Conservation (phyloP, 2,888 invertebrate genomes). For the Drosophila affinis region DNA sequence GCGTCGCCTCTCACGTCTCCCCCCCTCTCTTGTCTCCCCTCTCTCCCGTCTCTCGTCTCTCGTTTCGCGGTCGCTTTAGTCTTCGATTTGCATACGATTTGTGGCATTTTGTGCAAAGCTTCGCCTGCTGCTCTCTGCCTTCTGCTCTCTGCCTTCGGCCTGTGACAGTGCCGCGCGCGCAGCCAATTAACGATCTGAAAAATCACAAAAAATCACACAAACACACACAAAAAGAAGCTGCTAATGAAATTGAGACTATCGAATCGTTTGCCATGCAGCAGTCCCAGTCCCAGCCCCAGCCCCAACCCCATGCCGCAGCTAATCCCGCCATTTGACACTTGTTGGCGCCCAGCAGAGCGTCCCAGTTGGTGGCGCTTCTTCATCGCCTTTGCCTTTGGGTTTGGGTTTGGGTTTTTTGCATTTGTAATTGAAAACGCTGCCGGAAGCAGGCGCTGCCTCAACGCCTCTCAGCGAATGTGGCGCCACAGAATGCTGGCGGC, state of each 20-base stretch:
- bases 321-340: conserved; percentile 70
- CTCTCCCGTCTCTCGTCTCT: conserved; percentile 28
- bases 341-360: conserved; percentile 67
- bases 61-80: background rate
- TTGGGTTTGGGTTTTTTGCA: conserved; percentile 35
- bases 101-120: conserved; percentile 44
- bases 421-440: conserved; percentile 69
- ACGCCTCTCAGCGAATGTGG: conserved; percentile 48
- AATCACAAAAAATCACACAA: conserved; percentile 1
- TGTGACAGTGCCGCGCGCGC: conserved; percentile 34
- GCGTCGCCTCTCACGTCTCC: conserved; percentile 40
- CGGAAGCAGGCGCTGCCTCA: conserved; percentile 63
- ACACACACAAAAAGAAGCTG: conserved; percentile 29
- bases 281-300: background rate
- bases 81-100: conserved; percentile 51
- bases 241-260: conserved; percentile 55
- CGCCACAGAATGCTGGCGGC: conserved; percentile 37
- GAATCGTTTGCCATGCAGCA: conserved; percentile 17
- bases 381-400: conserved; percentile 2
- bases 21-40: no score
- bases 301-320: background rate
- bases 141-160: background rate
- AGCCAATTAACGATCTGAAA: conserved; percentile 56
- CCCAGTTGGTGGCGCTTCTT: conserved; percentile 25
- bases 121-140: background rate